Base-by-base conservation (phyloP, 37 sponge, comb jelly and placozoan genomes). In the Chondrilla cf. caribensis region DNA sequence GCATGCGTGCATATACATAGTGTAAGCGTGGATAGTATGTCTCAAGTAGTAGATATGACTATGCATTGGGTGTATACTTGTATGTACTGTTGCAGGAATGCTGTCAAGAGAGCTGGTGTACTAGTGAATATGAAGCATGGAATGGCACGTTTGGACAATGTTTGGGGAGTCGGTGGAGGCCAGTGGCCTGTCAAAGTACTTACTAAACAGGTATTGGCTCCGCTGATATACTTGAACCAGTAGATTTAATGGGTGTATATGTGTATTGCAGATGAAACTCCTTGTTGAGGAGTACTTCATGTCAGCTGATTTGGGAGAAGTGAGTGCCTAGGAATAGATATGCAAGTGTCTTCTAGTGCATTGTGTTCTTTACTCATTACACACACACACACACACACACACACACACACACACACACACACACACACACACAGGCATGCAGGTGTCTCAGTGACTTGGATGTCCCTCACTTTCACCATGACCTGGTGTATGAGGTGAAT, bases 391-490 rank as follows among this genome's bases (percentile, higher is more conserved):
- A n/a, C n/a, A n/a, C n/a, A n/a, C n/a, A n/a, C n/a, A n/a, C n/a
- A n/a, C n/a, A n/a, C n/a, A n/a, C n/a, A n/a, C n/a, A n/a, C n/a
- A n/a, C n/a, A n/a, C n/a, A n/a, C 51, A 47, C 51, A 47, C 51
- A 47, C 51, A 47, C 51, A 47, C 51, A 47, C 51, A 47, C 51
- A 47, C 26, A 85, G 86, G 95, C 92, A 67, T 54, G 82, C 3
- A 89, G 89, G 32, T 94, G 94, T 58, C 64, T 97, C 32, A 71
- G 54, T 19, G 95, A 94, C 36, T 62, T 97, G 38, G 93, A 94
- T 33, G 95, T 97, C 35, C 97, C 97, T 32, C 97, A 97, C 73
- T 97, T 97, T 81, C 97, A 97, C 60, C 97, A 97, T 79, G 95
- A 97, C 70, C 82, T 97, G 22, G 97, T 95, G 26, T 97, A 94